Percentiles rank a stretch among this genome's conserved stretches.
Evolutionary conservation across 2,113 vertebrate genomes (phyloP).

Genomic region (Rhabdornis inornatus): DNA sequence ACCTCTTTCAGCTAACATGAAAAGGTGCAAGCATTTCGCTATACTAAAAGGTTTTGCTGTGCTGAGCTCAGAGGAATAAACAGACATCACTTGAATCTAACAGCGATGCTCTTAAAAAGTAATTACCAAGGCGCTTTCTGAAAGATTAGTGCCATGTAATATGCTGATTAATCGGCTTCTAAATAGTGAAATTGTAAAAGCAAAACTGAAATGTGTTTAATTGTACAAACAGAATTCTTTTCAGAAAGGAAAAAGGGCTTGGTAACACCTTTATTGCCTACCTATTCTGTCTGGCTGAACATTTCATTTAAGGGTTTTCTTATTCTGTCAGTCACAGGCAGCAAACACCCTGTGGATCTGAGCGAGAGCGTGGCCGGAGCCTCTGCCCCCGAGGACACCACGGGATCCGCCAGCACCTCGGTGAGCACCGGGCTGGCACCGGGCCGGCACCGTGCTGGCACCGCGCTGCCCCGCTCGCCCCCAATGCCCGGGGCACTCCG

Average conservation of each 20-base stretch:
- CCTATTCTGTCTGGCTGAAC: not conserved
- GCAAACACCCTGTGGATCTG: fast-evolving
- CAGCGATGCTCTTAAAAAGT: not conserved
- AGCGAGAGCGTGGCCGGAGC: fast-evolving
- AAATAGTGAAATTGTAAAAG: not conserved
- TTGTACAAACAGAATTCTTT: not conserved
- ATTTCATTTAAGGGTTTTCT: not conserved
- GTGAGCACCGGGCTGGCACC: too few relatives aligned
- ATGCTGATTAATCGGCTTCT: constrained; percentile 36
- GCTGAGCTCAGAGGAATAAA: not conserved
- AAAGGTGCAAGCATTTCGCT: not conserved
- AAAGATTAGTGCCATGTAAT: constrained; percentile 33
- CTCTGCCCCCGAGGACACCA: too few relatives aligned
- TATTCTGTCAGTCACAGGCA: not conserved
- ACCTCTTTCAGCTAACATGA: not conserved
- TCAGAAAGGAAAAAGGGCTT: not conserved
- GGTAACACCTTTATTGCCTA: not conserved
- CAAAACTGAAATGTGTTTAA: not conserved
- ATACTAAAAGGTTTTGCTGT: not conserved
- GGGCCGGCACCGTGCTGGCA: too few relatives aligned
- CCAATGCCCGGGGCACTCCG: not conserved
- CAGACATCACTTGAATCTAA: not conserved
- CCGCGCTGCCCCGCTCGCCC: too few relatives aligned
- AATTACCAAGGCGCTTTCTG: constrained; percentile 13
- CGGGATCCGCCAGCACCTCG: too few relatives aligned